Percentiles rank a stretch among this genome's conserved stretches.
Conservation (phyloP, 1,140 invertebrate species). For the Diabrotica virgifera region DNA sequence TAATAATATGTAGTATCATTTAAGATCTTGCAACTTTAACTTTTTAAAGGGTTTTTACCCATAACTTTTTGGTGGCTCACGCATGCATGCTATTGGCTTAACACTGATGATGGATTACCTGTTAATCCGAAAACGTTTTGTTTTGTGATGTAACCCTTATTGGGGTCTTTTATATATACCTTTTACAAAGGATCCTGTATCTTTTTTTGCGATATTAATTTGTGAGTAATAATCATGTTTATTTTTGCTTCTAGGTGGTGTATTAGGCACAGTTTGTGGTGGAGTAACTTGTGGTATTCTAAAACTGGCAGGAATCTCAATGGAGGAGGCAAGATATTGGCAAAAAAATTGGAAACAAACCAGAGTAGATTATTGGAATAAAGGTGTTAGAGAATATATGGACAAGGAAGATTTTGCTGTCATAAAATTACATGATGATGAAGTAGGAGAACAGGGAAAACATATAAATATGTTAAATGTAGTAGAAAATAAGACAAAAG, state of each 20-base stretch:
- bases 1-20: no score
- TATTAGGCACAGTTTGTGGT: slow-evolving; percentile 55
- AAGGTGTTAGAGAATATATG: slow-evolving; percentile 36
- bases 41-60: no score
- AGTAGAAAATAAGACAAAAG: slow-evolving; percentile 15
- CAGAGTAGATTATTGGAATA: slow-evolving; percentile 41
- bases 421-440: slow-evolving; percentile 27
- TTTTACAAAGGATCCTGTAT: no score
- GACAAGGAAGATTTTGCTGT: slow-evolving; percentile 34
- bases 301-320: slow-evolving; percentile 51
- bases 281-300: slow-evolving; percentile 48
- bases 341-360: slow-evolving; percentile 51
- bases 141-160: no score
- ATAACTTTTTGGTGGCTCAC: no score
- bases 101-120: no score
- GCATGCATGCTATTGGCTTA: no score
- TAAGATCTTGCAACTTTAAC: no score
- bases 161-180: no score
- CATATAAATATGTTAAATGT: slow-evolving; percentile 32
- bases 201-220: no score
- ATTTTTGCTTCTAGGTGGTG: slow-evolving; percentile 47
- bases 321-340: slow-evolving; percentile 55
- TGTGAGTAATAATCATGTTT: no score
- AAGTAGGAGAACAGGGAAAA: slow-evolving; percentile 30
- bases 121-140: no score